Evolutionary conservation across 2,888 invertebrate species (phyloP), one percentile per base, ranked within the genome.

Genomic region (Cremastinae sp.): DNA sequence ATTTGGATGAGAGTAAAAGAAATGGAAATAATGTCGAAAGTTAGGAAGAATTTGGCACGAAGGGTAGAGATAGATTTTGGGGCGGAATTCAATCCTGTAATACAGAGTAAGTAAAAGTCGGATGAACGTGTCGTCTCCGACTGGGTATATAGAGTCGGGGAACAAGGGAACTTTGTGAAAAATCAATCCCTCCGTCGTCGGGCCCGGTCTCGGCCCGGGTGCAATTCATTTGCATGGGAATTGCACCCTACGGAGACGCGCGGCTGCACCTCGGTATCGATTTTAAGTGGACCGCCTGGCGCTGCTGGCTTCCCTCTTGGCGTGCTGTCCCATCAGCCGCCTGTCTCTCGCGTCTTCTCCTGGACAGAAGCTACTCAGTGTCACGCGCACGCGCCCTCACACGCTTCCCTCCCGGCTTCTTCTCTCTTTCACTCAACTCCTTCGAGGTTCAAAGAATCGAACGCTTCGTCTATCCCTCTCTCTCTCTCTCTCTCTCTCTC

Each of bases 191-290:
- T 75, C 45, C 58, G 74, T 72, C 64, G 74, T 69, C 68, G 59
- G 66, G 71, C 78, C 66, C 61, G 47, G 34, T 61, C 58, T 54
- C 74, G 78, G 80, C 81, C 82, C 81, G 81, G 81, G 81, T 87
- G 86, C 87, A 88, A 89, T 89, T 88, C 86, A 87, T 88, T 87
- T 89, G 87, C 88, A 89, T 88, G 82, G 85, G 86, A 88, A 89
- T 88, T 85, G 86, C 86, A 87, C 84, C 81, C 87, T 80, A 80
- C 82, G 84, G 83, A 86, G 84, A 83, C 73, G 73, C 78, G 77
- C 81, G 84, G 84, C 84, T 86, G 86, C 85, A 85, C 82, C 84
- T 81, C 81, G 84, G 86, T 88, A 89, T 89, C 88, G 89, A 89
- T 89, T 88, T 88, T 88, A 87, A 88, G 86, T 87, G 88, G 88